A percentile compares a stretch with the other conserved stretches of the same genome.
Evolutionary conservation across 2,888 invertebrate species (phyloP).

Genomic region (Tenthredo scrophulariae): DNA sequence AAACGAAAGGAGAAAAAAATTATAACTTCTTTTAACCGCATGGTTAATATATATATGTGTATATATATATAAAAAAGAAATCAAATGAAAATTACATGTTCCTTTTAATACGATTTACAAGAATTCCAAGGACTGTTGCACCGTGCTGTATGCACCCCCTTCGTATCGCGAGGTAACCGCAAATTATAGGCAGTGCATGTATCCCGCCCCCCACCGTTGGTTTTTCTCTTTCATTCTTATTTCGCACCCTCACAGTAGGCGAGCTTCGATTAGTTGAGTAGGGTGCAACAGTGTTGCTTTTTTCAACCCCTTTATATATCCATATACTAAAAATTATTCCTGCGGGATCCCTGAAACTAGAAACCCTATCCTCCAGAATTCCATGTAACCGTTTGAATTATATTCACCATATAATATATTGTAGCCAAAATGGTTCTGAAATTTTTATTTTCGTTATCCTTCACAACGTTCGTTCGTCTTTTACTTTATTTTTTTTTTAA

Average conservation of each 20-base stretch:
- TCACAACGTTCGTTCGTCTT: background rate
- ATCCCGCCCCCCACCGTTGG: slow-evolving; percentile 50
- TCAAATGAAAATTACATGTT: slow-evolving; percentile 74
- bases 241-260: slow-evolving; percentile 44
- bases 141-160: slow-evolving; percentile 40
- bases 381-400: background rate
- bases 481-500: background rate
- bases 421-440: background rate
- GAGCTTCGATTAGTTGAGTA: slow-evolving; percentile 49
- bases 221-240: background rate
- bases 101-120: slow-evolving; percentile 73
- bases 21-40: slow-evolving; percentile 60
- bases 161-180: slow-evolving; percentile 57
- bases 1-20: slow-evolving; percentile 60
- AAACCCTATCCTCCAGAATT: background rate
- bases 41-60: too few species aligned
- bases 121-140: slow-evolving; percentile 57
- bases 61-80: slow-evolving; percentile 56
- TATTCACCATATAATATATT: background rate
- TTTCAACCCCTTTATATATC: slow-evolving; percentile 38
- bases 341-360: slow-evolving; percentile 15
- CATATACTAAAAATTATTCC: slow-evolving; percentile 16
- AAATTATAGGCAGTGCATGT: slow-evolving; percentile 70
- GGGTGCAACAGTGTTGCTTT: slow-evolving; percentile 49
- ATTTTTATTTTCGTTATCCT: background rate